A percentile compares a stretch with the other conserved stretches of the same genome.
Conservation (phyloP, 2,888 invertebrate genomes). For the Agrilus biguttatus region DNA sequence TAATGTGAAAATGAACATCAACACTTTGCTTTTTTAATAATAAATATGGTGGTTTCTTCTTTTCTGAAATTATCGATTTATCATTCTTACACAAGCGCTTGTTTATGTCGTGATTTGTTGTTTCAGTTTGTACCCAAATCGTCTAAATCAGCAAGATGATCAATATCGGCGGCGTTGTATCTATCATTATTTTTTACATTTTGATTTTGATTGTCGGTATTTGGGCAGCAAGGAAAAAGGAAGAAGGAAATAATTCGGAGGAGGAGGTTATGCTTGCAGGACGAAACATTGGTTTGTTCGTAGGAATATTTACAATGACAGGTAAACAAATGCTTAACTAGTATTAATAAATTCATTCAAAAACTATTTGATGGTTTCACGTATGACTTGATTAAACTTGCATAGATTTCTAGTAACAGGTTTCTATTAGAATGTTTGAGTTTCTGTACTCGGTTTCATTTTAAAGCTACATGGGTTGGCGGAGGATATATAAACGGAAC, state of each 20-base stretch:
- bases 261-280: constrained; percentile 99
- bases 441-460: constrained; percentile 4
- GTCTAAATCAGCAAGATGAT: constrained; percentile 48
- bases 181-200: constrained; percentile 91
- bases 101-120: background rate
- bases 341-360: no score
- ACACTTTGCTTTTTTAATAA: no score
- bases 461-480: constrained; percentile 95
- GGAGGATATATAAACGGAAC: constrained; percentile 99
- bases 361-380: no score
- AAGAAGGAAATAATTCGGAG: constrained; percentile 73
- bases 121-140: constrained; percentile 5
- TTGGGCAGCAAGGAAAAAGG: constrained; percentile 93
- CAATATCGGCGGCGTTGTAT: constrained; percentile 83
- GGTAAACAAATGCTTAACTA: constrained; percentile 37
- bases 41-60: no score
- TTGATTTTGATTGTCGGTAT: constrained; percentile 91
- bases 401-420: no score
- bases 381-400: no score
- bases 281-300: constrained; percentile 89
- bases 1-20: no score
- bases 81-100: no score
- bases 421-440: no score
- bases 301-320: constrained; percentile 99
- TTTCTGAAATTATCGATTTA: background rate